phyloP scores from a whole-genome alignment of 2,113 vertebrate species.

The human (Homo sapiens) region GRCh38 chr19:7475501-7476000 shows the following conservation, averaged over 20 bases:
- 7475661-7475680: neutral
- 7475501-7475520: neutral
- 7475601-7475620: neutral
- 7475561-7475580: neutral
- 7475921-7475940: no score
- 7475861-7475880: neutral
- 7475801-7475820: neutral
- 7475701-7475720: neutral
- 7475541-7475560: neutral
- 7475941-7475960: neutral
- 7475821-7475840: rapidly evolving
- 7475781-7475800: neutral
- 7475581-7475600: neutral
- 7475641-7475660: neutral
- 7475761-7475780: no score
- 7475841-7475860: neutral
- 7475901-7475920: neutral
- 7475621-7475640: neutral
- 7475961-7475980: neutral
- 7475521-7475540: neutral
- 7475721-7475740: neutral
- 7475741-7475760: rapidly evolving
- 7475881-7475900: no score
- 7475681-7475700: neutral
- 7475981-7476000: neutral